Percentiles rank a stretch among this genome's conserved stretches.
Evolutionary conservation across 2,888 invertebrate species (phyloP).

Genomic region (Pelosia muscerda): DNA sequence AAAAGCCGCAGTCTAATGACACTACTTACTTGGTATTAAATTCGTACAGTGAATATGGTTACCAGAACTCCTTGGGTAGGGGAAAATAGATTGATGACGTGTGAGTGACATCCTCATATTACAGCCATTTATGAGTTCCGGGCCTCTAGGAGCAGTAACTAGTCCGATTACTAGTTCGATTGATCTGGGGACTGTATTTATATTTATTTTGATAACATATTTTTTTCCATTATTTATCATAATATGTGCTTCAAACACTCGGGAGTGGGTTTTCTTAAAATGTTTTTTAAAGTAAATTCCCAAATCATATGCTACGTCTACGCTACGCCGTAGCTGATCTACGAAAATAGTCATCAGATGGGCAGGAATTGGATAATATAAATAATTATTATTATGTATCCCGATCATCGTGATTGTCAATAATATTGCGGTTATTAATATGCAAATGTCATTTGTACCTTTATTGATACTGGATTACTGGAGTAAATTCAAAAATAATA

Average conservation of each 20-base stretch:
- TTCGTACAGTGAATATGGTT: background rate
- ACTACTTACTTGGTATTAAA: background rate
- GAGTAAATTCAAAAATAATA: too few species aligned
- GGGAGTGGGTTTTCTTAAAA: too few species aligned
- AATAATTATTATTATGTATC: background rate
- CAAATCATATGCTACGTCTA: background rate
- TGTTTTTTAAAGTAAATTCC: background rate
- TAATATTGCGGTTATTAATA: too few species aligned
- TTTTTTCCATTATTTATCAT: too few species aligned
- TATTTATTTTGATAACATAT: too few species aligned
- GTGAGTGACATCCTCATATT: background rate
- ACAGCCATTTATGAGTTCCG: background rate
- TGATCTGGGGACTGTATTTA: too few species aligned
- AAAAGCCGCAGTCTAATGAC: background rate
- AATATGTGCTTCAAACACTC: too few species aligned
- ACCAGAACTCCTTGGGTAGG: background rate
- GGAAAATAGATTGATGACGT: background rate
- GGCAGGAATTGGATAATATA: background rate
- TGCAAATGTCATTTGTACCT: too few species aligned
- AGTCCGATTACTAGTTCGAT: too few species aligned
- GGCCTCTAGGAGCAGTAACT: too few species aligned
- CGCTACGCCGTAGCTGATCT: constrained; percentile 13
- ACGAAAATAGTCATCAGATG: background rate
- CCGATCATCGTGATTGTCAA: background rate
- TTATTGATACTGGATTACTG: too few species aligned